phyloP scores from a whole-genome alignment of 2,888 invertebrate genomes.

The Amorpha juglandis region DNA sequence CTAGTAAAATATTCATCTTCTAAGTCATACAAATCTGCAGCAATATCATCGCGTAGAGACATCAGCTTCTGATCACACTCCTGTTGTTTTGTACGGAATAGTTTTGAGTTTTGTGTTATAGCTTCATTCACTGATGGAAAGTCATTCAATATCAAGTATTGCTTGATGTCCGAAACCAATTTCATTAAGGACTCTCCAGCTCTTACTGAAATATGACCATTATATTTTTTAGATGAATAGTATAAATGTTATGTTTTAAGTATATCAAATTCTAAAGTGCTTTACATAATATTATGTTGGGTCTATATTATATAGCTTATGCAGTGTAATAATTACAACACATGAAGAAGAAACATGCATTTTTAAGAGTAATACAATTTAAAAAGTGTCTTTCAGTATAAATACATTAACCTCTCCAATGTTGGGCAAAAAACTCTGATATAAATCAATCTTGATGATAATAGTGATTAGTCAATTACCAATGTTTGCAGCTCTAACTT shows the following conservation, averaged over 20 bases:
- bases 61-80: constrained; percentile 97
- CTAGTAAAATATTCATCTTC: constrained; percentile 97
- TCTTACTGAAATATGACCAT: constrained; percentile 86
- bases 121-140: constrained; percentile 99
- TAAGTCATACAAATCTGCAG: constrained; percentile 95
- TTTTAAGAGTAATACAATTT: no score
- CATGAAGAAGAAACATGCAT: no score
- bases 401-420: no score
- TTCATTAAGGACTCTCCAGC: constrained; percentile 99
- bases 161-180: constrained; percentile 98
- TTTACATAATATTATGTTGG: no score
- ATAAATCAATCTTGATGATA: neutral
- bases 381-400: no score
- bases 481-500: constrained; percentile 97
- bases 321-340: no score
- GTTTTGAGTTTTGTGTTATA: constrained; percentile 95
- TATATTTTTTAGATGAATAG: no score
- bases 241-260: no score
- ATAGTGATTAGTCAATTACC: constrained; percentile 61
- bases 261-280: no score
- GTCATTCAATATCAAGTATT: constrained; percentile 98
- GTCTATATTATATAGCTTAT: neutral
- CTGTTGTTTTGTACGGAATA: constrained; percentile 94
- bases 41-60: constrained; percentile 96
- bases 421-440: neutral